Conservation (phyloP, 2,113 vertebrate genomes). For the Brachypteracias leptosomus region DNA sequence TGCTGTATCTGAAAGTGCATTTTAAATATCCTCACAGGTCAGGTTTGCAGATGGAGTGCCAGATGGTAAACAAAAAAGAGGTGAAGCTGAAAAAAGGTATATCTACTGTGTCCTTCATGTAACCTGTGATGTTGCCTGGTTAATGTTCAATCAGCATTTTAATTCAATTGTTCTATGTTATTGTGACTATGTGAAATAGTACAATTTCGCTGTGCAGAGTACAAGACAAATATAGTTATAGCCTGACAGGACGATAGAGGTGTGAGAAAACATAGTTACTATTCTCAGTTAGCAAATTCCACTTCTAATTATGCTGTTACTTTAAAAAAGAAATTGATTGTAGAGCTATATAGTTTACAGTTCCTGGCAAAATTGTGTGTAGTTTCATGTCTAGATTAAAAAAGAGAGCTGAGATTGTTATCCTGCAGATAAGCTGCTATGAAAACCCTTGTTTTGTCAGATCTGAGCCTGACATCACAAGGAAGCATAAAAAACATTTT, state of each 20-base stretch:
- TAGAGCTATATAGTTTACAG: not conserved
- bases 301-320: not conserved
- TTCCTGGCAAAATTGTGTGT: not conserved
- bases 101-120: not conserved
- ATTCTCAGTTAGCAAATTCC: not conserved
- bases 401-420: not conserved
- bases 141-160: not conserved
- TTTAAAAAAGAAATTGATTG: not conserved
- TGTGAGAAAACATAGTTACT: not conserved
- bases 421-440: not conserved
- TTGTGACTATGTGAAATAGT: not conserved
- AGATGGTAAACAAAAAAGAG: conserved; percentile 43
- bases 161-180: not conserved
- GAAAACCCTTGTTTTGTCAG: not conserved
- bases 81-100: conserved; percentile 65
- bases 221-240: not conserved
- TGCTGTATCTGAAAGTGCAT: not conserved
- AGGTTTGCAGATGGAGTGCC: conserved; percentile 27
- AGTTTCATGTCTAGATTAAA: not conserved
- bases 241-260: not conserved
- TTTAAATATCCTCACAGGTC: conserved; percentile 49
- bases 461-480: not conserved
- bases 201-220: not conserved
- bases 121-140: not conserved
- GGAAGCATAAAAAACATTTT: not conserved